These are phyloP conservation scores for Leucopsar rothschildi DNA, from an alignment of 2,113 vertebrate genomes.

Conservation along the genomic window DNA sequence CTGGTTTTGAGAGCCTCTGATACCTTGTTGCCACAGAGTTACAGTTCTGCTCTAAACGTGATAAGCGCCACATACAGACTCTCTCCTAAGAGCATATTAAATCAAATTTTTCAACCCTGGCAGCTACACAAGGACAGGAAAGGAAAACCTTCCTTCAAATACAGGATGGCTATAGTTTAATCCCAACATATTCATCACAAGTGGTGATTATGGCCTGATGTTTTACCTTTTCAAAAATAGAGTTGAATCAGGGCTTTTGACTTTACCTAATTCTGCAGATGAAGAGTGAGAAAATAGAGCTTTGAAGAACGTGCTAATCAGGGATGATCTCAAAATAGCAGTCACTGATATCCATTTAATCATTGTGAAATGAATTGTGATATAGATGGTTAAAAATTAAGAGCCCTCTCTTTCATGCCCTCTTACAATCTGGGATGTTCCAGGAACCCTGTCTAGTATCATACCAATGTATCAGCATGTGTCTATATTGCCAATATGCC, in stretches of 20 bases:
- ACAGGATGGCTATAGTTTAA: not conserved
- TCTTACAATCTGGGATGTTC: not conserved
- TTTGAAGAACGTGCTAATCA: not conserved
- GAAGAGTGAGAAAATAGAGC: not conserved
- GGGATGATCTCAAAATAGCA: not conserved
- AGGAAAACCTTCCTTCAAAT: not conserved
- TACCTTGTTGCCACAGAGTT: not conserved
- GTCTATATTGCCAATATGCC: accelerated
- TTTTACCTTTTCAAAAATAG: not conserved
- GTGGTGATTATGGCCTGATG: not conserved
- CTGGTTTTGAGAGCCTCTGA: not conserved
- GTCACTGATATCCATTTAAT: not conserved
- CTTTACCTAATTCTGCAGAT: not conserved
- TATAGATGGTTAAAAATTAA: not conserved
- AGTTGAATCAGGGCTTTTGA: not conserved
- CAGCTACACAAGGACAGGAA: not conserved
- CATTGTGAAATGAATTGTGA: not conserved
- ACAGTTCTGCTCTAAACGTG: not conserved
- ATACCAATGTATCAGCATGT: not conserved
- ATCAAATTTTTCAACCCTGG: not conserved
- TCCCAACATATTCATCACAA: not conserved
- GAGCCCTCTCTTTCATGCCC: not conserved
- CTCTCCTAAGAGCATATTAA: not conserved
- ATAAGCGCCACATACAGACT: not conserved
- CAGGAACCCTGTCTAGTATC: accelerated